A percentile compares a stretch with the other conserved stretches of the same genome.
Evolutionary conservation across 2,797 vertebrate species (phyloP).

Genomic region (Argya squamiceps): DNA sequence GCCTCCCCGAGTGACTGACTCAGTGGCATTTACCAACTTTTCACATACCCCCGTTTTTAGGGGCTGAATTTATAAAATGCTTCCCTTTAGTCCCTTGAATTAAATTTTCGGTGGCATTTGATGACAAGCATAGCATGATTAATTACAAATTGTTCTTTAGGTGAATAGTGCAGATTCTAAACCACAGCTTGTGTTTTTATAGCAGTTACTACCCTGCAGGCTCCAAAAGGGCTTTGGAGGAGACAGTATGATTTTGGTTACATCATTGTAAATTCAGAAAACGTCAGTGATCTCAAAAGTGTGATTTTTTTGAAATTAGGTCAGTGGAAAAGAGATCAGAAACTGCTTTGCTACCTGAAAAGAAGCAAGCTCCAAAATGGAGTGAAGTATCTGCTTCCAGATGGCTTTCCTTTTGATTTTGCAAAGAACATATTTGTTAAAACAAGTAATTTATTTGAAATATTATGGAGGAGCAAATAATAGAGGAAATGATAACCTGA

Average conservation of each 20-base stretch:
- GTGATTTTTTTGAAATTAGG: slow-evolving; percentile 60
- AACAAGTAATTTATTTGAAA: background rate
- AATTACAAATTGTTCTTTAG: slow-evolving; percentile 53
- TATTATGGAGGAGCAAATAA: background rate
- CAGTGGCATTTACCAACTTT: slow-evolving; percentile 29
- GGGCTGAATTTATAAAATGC: background rate
- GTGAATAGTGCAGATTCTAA: slow-evolving; percentile 54
- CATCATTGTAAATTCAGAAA: slow-evolving; percentile 63
- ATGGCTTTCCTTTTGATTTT: background rate
- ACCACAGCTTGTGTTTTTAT: slow-evolving; percentile 63
- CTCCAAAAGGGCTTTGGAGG: slow-evolving; percentile 40
- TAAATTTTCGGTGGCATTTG: slow-evolving; percentile 12
- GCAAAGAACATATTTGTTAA: background rate
- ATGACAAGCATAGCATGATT: slow-evolving; percentile 24
- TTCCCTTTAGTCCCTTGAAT: slow-evolving; percentile 4
- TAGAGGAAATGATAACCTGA: background rate
- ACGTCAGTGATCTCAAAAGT: slow-evolving; percentile 56
- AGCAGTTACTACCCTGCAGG: slow-evolving; percentile 47
- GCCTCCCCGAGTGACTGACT: background rate
- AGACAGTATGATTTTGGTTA: slow-evolving; percentile 29
- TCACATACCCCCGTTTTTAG: background rate
- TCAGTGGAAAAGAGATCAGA: slow-evolving; percentile 53
- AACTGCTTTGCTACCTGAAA: slow-evolving; percentile 46
- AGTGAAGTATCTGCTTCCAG: background rate
- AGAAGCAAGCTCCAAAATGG: background rate